A percentile compares a stretch with the other conserved stretches of the same genome.
Conservation (phyloP, 2,888 invertebrate genomes). For the Eristalinus sepulchralis region DNA sequence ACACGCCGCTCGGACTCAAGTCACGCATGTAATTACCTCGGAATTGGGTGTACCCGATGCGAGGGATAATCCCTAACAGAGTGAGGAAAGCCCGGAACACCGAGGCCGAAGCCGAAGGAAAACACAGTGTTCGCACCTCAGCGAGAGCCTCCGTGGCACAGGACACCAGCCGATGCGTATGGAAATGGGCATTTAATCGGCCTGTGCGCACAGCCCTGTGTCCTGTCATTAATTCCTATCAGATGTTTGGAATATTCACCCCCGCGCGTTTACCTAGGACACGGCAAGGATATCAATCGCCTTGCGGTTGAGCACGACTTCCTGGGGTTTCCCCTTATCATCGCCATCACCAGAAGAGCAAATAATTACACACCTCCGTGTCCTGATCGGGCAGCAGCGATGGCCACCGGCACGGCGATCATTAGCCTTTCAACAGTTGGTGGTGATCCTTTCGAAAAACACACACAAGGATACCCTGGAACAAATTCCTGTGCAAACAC, state of each 20-base stretch:
- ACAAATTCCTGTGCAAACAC: slow-evolving; percentile 58
- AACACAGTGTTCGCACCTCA: slow-evolving; percentile 18
- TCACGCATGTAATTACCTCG: slow-evolving; percentile 67
- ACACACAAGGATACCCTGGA: slow-evolving; percentile 48
- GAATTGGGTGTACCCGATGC: slow-evolving; percentile 62
- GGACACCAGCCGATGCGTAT: slow-evolving; percentile 36
- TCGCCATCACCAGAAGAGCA: neutral
- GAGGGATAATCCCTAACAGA: slow-evolving; percentile 61
- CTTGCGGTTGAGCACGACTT: slow-evolving; percentile 48
- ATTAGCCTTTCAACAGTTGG: slow-evolving; percentile 71
- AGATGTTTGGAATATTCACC: slow-evolving; percentile 50
- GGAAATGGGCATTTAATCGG: slow-evolving; percentile 25
- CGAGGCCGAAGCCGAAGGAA: slow-evolving; percentile 13
- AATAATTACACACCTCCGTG: slow-evolving; percentile 51
- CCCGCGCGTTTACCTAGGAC: slow-evolving; percentile 18
- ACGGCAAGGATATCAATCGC: slow-evolving; percentile 34
- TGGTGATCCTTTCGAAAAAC: slow-evolving; percentile 38
- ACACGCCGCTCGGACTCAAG: slow-evolving; percentile 47
- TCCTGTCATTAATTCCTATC: slow-evolving; percentile 64
- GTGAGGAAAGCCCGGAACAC: slow-evolving; percentile 63
- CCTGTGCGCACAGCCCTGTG: neutral
- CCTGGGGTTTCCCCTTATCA: slow-evolving; percentile 44
- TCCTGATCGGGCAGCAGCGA: slow-evolving; percentile 40
- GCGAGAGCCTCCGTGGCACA: neutral
- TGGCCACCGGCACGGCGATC: slow-evolving; percentile 52